Conservation (phyloP, 2,888 invertebrate species). For the Metallyticus violacea region DNA sequence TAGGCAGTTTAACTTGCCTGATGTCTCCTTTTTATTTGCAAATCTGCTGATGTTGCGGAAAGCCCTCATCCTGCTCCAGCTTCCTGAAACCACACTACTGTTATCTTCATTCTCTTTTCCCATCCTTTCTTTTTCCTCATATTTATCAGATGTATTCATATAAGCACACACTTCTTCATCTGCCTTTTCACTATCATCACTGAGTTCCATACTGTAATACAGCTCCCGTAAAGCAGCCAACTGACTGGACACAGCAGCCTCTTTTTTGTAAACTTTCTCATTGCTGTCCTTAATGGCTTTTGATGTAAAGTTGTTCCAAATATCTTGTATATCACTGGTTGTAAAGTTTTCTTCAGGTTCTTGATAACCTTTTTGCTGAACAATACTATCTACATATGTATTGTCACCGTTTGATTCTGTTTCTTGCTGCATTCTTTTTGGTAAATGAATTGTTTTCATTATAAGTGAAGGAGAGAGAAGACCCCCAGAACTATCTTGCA, state of each 20-base stretch:
- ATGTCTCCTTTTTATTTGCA: background rate
- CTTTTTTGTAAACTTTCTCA: too few relatives aligned
- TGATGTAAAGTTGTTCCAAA: background rate
- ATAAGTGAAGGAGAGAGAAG: constrained; percentile 29
- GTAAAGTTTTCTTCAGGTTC: background rate
- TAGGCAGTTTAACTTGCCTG: constrained; percentile 21
- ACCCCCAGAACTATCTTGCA: background rate
- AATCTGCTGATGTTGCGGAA: constrained; percentile 11
- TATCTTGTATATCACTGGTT: background rate
- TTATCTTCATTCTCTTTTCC: constrained; percentile 42
- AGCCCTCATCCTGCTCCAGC: constrained; percentile 57
- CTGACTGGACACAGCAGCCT: constrained; percentile 32
- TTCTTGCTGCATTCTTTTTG: background rate
- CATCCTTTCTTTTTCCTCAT: constrained; percentile 32
- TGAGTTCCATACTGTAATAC: constrained; percentile 47
- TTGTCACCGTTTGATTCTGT: background rate
- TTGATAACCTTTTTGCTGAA: background rate
- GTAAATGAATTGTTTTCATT: constrained; percentile 27
- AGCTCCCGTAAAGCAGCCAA: constrained; percentile 47
- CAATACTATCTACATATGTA: background rate
- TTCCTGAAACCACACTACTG: constrained; percentile 51
- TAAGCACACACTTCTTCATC: constrained; percentile 61
- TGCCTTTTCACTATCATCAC: constrained; percentile 52
- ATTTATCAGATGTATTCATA: constrained; percentile 41
- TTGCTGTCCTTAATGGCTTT: background rate